A percentile compares a stretch with the other conserved stretches of the same genome.
Evolutionary conservation across 1,140 invertebrate genomes (phyloP).

Genomic region (Rhagoletis zephyria): DNA sequence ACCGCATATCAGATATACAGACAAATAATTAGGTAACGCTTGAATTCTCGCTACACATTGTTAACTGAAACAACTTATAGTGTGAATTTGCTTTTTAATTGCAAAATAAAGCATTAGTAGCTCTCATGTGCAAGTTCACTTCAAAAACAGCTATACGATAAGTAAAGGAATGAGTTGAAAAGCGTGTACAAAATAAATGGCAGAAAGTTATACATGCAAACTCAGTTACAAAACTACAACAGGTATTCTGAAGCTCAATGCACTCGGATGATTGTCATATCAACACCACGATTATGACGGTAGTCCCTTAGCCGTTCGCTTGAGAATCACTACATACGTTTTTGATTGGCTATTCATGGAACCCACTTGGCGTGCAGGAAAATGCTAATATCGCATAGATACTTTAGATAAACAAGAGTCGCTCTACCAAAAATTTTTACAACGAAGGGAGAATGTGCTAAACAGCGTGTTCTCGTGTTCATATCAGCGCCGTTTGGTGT

Average conservation of each 20-base stretch:
- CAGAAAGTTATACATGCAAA: neutral
- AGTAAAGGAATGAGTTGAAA: neutral
- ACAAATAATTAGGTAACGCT: constrained; percentile 38
- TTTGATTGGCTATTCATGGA: neutral
- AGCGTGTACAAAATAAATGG: neutral
- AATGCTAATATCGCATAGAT: constrained; percentile 14
- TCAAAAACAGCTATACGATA: neutral
- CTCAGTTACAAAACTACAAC: neutral
- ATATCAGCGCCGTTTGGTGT: neutral
- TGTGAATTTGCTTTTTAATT: constrained; percentile 28
- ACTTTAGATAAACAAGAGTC: constrained; percentile 27
- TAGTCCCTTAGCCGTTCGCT: neutral
- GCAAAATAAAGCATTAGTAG: constrained; percentile 14
- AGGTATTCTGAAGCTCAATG: neutral
- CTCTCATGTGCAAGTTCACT: neutral
- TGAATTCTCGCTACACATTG: constrained; percentile 7
- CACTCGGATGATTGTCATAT: neutral
- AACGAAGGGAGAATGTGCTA: neutral
- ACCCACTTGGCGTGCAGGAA: neutral
- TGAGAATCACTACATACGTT: neutral
- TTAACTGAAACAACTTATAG: constrained; percentile 10
- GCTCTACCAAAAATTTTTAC: neutral
- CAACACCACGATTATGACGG: neutral
- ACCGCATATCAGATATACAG: neutral
- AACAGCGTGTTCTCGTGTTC: neutral